Evolutionary conservation across 2,888 invertebrate genomes (phyloP), one percentile per base, ranked within the genome.

Genomic region (Drosophila antonietae): DNA sequence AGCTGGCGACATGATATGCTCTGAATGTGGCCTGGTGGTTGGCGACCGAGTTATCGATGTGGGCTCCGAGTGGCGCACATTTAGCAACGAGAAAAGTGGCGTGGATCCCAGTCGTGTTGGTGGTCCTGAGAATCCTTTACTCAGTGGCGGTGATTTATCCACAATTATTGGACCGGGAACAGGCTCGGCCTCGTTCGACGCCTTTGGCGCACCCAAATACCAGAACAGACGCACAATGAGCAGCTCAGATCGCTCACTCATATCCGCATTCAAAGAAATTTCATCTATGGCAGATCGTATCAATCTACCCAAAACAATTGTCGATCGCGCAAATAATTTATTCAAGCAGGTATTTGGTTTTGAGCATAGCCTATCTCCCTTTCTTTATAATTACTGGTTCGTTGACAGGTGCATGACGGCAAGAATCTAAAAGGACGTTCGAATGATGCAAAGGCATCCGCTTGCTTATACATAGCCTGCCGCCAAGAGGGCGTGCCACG

Each of bases 51-150:
- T 99, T 1, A 98, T 99, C 79, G 99, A 99, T 93, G 99, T 99
- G n/a, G 99, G 99, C 41, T 99, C 99, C 5, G 99, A 99, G 93
- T 99, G 99, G 99, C 95, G 99, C 92, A 99, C 99, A 69, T 99
- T 99, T 93, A 98, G 98, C 91, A 99, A 99, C 92, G 99, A 99
- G 92, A 99, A 98, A 91, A 96, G 96, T 61, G 97, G 98, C 10
- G 97, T 97, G 0, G 99, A 99, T 93, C 99, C 99, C 6, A 98
- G 98, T 93, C 98, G 99, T 96, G 99, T 99, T 76, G 99, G 99
- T 94, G 99, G 99, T 0, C 98, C 99, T 0, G 99, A 99, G 94
- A 99, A 99, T 94, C 98, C 98, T 0, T 94, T 99, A 4, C 94
- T 99, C 0, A 97, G 97, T 87, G 98, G 99, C 0, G 97, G 98